Evolutionary conservation across 2,797 vertebrate species (phyloP).

Genomic region (Mus caroli): DNA sequence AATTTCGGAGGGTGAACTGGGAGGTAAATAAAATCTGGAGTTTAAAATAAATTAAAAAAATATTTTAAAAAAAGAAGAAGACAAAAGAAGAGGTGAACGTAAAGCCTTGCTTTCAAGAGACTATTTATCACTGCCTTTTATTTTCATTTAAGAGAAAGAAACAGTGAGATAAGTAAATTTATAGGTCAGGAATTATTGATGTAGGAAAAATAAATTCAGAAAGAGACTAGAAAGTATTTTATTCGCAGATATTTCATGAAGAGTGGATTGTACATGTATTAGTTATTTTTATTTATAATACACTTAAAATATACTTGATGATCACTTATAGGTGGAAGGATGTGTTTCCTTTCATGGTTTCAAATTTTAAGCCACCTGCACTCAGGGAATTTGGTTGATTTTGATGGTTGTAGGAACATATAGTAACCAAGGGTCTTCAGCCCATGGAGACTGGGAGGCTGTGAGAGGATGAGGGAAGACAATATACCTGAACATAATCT

Average conservation of each 20-base stretch:
- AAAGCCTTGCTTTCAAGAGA: no score
- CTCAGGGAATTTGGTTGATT: not conserved
- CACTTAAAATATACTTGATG: not conserved
- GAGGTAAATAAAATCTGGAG: no score
- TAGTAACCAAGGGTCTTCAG: not conserved
- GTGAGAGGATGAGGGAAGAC: not conserved
- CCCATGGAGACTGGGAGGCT: no score
- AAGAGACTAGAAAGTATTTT: not conserved
- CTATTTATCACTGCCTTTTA: not conserved
- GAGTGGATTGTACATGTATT: not conserved
- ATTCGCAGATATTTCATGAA: not conserved
- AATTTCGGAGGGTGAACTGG: no score
- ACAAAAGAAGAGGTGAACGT: no score
- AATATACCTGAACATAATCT: not conserved
- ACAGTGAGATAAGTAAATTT: not conserved
- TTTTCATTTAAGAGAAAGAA: not conserved
- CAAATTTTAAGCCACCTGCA: not conserved
- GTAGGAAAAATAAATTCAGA: not conserved
- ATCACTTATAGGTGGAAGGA: not conserved
- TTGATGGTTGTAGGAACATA: not conserved
- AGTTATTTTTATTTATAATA: not conserved
- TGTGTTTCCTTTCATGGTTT: not conserved
- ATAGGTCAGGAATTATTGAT: not conserved
- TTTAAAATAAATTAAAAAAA: no score
- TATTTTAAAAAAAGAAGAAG: no score